Conservation (phyloP, 2,888 invertebrate species). For the Antitype chi region DNA sequence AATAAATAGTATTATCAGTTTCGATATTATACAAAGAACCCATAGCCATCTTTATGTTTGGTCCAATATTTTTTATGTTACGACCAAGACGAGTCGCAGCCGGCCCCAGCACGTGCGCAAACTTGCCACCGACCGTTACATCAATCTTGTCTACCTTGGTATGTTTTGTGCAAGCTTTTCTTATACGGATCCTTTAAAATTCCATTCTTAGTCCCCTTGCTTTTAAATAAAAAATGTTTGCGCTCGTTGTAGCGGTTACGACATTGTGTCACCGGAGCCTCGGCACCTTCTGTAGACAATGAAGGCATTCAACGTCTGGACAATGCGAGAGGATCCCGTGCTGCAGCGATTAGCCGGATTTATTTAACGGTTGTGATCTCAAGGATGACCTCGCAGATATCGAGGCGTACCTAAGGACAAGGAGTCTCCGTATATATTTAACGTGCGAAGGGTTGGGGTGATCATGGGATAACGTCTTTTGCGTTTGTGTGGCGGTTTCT, state of each 20-base stretch:
- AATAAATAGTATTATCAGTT: conserved; percentile 63
- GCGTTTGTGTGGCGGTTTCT: conserved; percentile 51
- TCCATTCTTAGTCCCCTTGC: conserved; percentile 60
- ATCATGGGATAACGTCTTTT: conserved; percentile 62
- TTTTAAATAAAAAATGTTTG: conserved; percentile 67
- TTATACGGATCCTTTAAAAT: conserved; percentile 61
- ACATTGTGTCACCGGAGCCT: conserved; percentile 60
- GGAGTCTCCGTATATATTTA: conserved; percentile 58
- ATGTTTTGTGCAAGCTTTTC: conserved; percentile 82
- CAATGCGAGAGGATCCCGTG: conserved; percentile 80
- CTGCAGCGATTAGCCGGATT: conserved; percentile 84
- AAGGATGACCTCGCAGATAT: conserved; percentile 69
- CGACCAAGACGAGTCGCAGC: conserved; percentile 74
- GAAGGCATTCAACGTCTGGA: conserved; percentile 86
- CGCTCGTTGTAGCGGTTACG: conserved; percentile 58
- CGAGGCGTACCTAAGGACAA: conserved; percentile 60
- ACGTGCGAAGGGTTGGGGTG: conserved; percentile 67
- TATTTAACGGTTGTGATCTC: conserved; percentile 84
- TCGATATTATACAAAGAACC: conserved; percentile 59
- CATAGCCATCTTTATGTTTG: conserved; percentile 56
- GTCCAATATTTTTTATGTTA: conserved; percentile 67
- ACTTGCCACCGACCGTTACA: conserved; percentile 86
- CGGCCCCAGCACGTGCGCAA: conserved; percentile 88
- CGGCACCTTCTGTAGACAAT: conserved; percentile 81
- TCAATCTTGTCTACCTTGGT: conserved; percentile 87